Conservation (phyloP, 1,140 invertebrate species). For the Argopecten irradians region DNA sequence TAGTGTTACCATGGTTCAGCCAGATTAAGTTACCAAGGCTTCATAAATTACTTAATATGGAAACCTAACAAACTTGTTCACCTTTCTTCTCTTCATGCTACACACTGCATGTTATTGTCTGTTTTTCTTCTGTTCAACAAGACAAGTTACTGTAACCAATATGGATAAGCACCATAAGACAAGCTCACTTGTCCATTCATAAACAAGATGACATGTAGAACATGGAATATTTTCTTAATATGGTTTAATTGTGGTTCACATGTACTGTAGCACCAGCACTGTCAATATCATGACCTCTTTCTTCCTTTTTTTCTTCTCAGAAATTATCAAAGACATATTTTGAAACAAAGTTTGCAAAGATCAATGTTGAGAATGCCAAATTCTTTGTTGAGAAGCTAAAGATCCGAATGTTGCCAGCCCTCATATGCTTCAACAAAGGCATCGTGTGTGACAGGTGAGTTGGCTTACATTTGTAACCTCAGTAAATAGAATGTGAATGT, state of each 20-base stretch:
- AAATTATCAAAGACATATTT: slow-evolving; percentile 71
- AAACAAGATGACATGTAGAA: not conserved
- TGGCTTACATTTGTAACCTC: not conserved
- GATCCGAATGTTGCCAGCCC: slow-evolving; percentile 72
- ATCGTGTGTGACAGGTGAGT: slow-evolving; percentile 73
- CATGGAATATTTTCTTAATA: not conserved
- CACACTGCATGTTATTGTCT: too few species aligned
- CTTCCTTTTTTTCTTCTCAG: slow-evolving; percentile 62
- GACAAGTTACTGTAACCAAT: too few species aligned
- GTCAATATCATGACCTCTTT: not conserved
- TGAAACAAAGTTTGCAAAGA: slow-evolving; percentile 74
- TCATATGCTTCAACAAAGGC: slow-evolving; percentile 74
- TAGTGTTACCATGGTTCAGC: too few species aligned
- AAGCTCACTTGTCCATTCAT: too few species aligned
- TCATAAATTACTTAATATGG: too few species aligned
- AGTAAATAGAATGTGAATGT: not conserved
- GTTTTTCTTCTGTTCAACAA: too few species aligned
- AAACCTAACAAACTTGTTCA: too few species aligned
- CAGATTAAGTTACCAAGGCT: too few species aligned
- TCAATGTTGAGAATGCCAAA: slow-evolving; percentile 74
- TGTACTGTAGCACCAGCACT: not conserved
- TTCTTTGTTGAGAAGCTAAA: slow-evolving; percentile 74
- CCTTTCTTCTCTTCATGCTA: too few species aligned
- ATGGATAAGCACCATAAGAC: too few species aligned
- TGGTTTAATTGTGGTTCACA: not conserved